These are phyloP conservation scores for Misgurnus mizolepis DNA, from an alignment of 2,113 vertebrate species.

Conservation along the genomic window DNA sequence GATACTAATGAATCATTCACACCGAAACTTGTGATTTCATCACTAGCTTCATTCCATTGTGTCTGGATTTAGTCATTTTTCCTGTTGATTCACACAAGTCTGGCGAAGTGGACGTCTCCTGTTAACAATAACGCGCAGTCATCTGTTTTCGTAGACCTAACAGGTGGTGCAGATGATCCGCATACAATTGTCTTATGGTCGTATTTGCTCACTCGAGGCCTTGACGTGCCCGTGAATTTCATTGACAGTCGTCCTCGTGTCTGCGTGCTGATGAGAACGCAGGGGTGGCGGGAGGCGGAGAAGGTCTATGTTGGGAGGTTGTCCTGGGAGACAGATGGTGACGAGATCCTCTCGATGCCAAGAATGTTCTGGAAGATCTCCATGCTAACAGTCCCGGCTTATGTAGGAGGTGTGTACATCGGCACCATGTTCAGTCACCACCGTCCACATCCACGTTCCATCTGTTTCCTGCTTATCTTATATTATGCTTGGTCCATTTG, in stretches of 20 bases:
- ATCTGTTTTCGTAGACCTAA: slow-evolving; percentile 53
- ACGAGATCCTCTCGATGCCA: slow-evolving; percentile 58
- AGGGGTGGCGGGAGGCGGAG: slow-evolving; percentile 37
- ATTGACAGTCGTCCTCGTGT: slow-evolving; percentile 39
- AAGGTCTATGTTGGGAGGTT: slow-evolving; percentile 55
- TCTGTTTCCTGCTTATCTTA: slow-evolving; percentile 55
- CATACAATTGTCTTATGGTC: slow-evolving; percentile 51
- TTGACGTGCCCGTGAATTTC: slow-evolving; percentile 24
- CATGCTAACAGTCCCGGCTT: slow-evolving; percentile 57
- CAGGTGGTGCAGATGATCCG: slow-evolving; percentile 55
- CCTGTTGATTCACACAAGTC: slow-evolving; percentile 49
- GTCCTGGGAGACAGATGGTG: slow-evolving; percentile 65
- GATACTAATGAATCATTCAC: not conserved
- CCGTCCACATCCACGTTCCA: slow-evolving; percentile 59
- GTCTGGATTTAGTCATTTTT: slow-evolving; percentile 21
- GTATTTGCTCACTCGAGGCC: slow-evolving; percentile 8
- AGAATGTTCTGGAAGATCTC: slow-evolving; percentile 59
- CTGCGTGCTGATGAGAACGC: slow-evolving; percentile 26
- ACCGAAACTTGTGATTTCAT: slow-evolving; percentile 20
- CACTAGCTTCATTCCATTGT: not conserved
- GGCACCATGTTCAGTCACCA: slow-evolving; percentile 56
- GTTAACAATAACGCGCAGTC: slow-evolving; percentile 47
- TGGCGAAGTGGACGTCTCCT: slow-evolving; percentile 36
- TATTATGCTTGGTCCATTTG: slow-evolving; percentile 22
- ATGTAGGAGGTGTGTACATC: slow-evolving; percentile 66